Base-by-base conservation (phyloP, 1,140 invertebrate species). In the Arion vulgaris region DNA sequence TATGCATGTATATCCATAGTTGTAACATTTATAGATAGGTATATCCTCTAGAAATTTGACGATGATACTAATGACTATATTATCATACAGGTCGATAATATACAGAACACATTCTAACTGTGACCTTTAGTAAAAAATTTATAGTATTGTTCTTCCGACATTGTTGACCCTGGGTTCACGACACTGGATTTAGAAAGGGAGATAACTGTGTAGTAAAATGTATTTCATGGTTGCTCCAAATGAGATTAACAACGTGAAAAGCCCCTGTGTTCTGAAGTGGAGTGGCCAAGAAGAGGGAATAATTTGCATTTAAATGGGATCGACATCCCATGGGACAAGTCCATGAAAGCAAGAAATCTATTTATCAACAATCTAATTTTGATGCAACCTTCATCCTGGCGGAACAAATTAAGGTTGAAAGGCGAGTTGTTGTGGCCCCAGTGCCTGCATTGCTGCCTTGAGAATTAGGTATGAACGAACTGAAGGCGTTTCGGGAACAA, bases 291-390 rank as follows among this genome's bases (percentile, higher is more conserved):
- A 5, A 36, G 36, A 11, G 76, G 41, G 53, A 62, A 45, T 80
- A 80, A 80, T 80, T 80, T 80, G 78, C 78, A 80, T 80, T 80
- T 69, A 80, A 80, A 80, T 80, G 68, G 41, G 66, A 28, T 26
- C 38, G 62, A 71, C 36, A 69, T 49, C 66, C 78, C 78, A 11
- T 11, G 41, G 38, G 66, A 49, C 34, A 49, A 13, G 78, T 41
- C 38, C 78, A 80, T 41, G 78, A 71, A 80, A 38, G 38, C 78
- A 45, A 80, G 78, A 80, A 80, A 80, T 80, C 78, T 80, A 71
- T 80, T 80, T 80, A 80, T 80, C 78, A 71, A 71, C 62, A 80
- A 80, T 80, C 78, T 80, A 80, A 80, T 80, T 80, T 72, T 80
- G 36, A 75, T 75, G 73, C 73, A 75, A 39, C 73, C 53, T 75